Base-by-base conservation (phyloP, 2,888 invertebrate genomes). In the Habrosyne pyritoides region DNA sequence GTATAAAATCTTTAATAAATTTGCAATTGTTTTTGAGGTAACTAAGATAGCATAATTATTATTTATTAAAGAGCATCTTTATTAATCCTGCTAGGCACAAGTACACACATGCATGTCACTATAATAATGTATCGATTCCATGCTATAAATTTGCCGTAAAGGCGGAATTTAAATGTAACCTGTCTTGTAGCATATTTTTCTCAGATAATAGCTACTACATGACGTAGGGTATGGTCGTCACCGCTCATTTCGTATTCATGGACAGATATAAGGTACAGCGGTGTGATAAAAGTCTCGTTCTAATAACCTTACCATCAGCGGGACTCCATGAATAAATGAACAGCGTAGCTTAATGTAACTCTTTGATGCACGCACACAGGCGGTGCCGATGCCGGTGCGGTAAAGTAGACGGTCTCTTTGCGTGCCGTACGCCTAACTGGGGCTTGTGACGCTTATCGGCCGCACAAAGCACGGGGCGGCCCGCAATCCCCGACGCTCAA, bases 321-420 rank as follows among this genome's bases (percentile, higher is more conserved):
- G 50, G 28, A 28, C 28, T 50, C 28, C 64, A 81, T 89, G 85
- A 89, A 87, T 89, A 87, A 87, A 75, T 83, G 81, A 89, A 80
- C 78, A 83, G 81, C 76, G 64, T 71, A 66, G 73, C 64, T 70
- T 73, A 83, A 83, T 77, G 82, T 80, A 78, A 82, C 84, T 83
- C 86, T 88, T 90, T 90, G 82, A 89, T 72, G 61, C 69, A 83
- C 84, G 79, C 84, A 84, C 75, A 81, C 79, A 77, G 57, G n/a
- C n/a, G n/a, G n/a, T n/a, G n/a, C n/a, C n/a, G n/a, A n/a, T n/a
- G n/a, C n/a, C 53, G 30, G 53, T 52, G 56, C 60, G 53, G 52
- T 64, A 53, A 26, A 46, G 26, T 28, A 53, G 67, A 66, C 64
- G 67, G 66, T 61, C 58, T 73, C 81, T 86, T 83, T 85, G 82